Evolutionary conservation across 2,113 vertebrate genomes (phyloP), one percentile per base, ranked within the genome.

Genomic region (Sardina pilchardus): DNA sequence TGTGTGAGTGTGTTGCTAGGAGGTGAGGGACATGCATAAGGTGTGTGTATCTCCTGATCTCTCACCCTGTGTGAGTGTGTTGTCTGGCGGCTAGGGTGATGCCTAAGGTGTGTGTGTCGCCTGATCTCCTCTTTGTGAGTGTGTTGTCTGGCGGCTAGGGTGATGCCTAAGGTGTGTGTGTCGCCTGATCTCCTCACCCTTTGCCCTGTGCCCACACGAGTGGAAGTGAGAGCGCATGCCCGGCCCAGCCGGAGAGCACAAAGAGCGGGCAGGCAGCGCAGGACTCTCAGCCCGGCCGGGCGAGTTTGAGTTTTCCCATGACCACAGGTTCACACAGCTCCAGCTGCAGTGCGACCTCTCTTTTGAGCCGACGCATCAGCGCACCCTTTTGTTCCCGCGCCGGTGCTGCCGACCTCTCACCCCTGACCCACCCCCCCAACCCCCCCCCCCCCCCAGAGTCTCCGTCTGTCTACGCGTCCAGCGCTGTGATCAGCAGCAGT

Each of bases 341-440:
- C 88, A 90, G 89, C 92, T 92, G 90, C 91, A 78, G 71, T 91
- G 89, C 86, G 90, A 87, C 88, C 88, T 88, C 89, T 90, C 71
- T 89, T 89, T 89, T 87, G 75, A 30, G 17, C 47, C 21, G 59
- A 84, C 88, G 85, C 91, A 53, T 86, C 86, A 86, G 84, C 88
- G 17, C n/a, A 67, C 50, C 53, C 89, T 78, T 91, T 94, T 94
- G 92, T 93, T 83, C 87, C 50, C 36, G 4, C 6, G 90, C 85
- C 91, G 89, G 89, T 82, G 84, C 90, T 86, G 84, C 91, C 91
- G 90, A 91, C 89, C 90, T 92, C 91, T 92, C 91, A 92, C 92
- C 88, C 88, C 88, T 93, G 91, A 95, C 93, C 83, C n/a, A n/a
- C n/a, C n/a, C n/a, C n/a, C n/a, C n/a, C n/a, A n/a, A n/a, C n/a